Conservation (phyloP, 2,113 vertebrate genomes). For the Lophotis ruficrista region DNA sequence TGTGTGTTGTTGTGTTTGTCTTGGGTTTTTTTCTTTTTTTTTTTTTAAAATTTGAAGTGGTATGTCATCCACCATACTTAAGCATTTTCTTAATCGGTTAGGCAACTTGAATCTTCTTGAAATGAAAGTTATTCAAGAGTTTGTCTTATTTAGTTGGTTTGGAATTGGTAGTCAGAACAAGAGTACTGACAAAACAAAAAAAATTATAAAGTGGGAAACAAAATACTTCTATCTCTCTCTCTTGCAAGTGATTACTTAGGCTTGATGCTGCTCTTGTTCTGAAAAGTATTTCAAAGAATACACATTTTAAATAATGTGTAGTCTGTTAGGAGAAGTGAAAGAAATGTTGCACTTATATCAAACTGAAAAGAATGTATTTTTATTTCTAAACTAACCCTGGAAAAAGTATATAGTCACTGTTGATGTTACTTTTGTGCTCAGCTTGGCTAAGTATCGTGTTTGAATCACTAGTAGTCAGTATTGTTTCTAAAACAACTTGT, state of each 20-base stretch:
- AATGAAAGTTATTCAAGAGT: neutral
- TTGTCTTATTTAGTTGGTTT: neutral
- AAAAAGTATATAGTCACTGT: neutral
- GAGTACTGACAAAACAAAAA: neutral
- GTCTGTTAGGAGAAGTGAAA: neutral
- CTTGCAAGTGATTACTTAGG: neutral
- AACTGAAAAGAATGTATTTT: neutral
- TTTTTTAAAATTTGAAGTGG: neutral
- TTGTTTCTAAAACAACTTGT: neutral
- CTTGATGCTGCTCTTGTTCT: neutral
- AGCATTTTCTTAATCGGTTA: neutral
- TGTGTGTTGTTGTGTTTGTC: neutral
- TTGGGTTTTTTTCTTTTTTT: too few relatives aligned
- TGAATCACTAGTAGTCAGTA: neutral
- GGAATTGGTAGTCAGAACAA: neutral
- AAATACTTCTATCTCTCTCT: neutral
- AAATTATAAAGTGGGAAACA: neutral
- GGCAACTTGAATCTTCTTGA: neutral
- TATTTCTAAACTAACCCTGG: neutral
- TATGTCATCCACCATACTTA: neutral
- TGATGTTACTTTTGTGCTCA: neutral
- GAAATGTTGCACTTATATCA: neutral
- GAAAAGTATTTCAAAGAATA: neutral
- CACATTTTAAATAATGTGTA: accelerated
- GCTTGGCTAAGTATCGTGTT: neutral